Evolutionary conservation across 2,888 invertebrate species (phyloP), one percentile per base, ranked within the genome.

Genomic region (Callosobruchus maculatus): DNA sequence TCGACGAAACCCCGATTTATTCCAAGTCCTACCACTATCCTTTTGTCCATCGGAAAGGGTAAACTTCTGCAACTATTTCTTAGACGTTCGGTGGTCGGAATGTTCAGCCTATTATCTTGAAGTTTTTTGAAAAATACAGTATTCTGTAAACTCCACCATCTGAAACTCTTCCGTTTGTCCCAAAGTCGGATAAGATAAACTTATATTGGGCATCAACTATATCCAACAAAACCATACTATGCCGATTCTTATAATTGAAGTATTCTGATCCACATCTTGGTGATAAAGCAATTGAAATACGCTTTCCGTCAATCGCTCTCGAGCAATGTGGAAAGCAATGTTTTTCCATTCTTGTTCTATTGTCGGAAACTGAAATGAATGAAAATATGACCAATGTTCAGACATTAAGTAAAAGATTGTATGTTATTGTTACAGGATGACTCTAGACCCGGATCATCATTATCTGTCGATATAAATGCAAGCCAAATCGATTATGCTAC

Each of bases 61-160:
- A 75, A 3, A 31, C 5, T 72, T 74, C 70, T 20, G 20, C 21
- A 5, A 20, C 70, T 70, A 26, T 74, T 70, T 21, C 9, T 4
- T 4, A 70, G 0, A 20, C 0, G 13, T 67, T 20, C 67, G 2
- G 0, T 22, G 31, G 2, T 74, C 5, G 70, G 74, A 70, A 71
- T 74, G 49, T 26, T 9, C 18, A 74, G 20, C 67, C 21, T 18
- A 67, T 67, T n/a, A 21, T 70, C 74, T 67, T 74, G 69, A 49
- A 80, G 74, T 30, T 76, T 74, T 75, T 75, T 72, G 73, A 72
- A 75, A 71, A 82, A 77, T 26, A 71, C 73, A 20, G 78, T 75
- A 22, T 81, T 73, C 71, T 80, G 73, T 71, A 81, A 76, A 81
- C 79, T 67, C 78, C 79, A 68, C 78, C 81, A 79, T 81, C 81